Percentiles rank a stretch among this genome's conserved stretches.
Conservation (phyloP, 2,888 invertebrate genomes). For the Colletes collaris region DNA sequence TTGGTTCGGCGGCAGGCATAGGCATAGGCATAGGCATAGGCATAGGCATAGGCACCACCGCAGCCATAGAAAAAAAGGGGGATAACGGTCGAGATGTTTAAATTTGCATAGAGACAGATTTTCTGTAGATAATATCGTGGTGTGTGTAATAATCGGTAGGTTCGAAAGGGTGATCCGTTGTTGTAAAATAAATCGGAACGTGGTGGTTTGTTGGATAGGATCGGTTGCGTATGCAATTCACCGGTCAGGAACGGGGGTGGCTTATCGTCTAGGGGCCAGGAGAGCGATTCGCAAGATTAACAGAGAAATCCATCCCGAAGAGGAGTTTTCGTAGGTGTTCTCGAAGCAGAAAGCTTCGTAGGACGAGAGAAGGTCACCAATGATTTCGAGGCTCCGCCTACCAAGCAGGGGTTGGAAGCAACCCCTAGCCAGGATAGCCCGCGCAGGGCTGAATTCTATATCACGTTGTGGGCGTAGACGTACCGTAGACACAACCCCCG, state of each 20-base stretch:
- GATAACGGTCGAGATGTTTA: no score
- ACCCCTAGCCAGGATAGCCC: conserved; percentile 64
- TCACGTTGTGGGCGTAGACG: conserved; percentile 76
- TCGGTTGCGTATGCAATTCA: not conserved
- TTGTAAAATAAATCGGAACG: no score
- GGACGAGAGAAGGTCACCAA: conserved; percentile 63
- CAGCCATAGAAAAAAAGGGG: no score
- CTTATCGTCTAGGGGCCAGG: not conserved
- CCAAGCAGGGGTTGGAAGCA: conserved; percentile 65
- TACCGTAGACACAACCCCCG: conserved; percentile 73
- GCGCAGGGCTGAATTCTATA: conserved; percentile 73
- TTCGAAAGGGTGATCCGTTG: no score
- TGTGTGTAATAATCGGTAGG: no score
- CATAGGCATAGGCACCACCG: no score
- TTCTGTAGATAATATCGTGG: no score
- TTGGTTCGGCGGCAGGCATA: no score
- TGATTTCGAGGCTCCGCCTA: conserved; percentile 75
- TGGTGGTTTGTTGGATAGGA: not conserved
- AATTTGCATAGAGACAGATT: no score
- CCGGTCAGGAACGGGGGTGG: not conserved
- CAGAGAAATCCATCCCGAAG: conserved; percentile 29
- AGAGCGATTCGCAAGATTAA: conserved; percentile 46
- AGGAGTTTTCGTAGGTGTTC: conserved; percentile 48
- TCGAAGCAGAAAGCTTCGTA: conserved; percentile 24
- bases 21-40: no score